phyloP scores from a whole-genome alignment of 1,140 invertebrate genomes.

The Apolygus lucorum region DNA sequence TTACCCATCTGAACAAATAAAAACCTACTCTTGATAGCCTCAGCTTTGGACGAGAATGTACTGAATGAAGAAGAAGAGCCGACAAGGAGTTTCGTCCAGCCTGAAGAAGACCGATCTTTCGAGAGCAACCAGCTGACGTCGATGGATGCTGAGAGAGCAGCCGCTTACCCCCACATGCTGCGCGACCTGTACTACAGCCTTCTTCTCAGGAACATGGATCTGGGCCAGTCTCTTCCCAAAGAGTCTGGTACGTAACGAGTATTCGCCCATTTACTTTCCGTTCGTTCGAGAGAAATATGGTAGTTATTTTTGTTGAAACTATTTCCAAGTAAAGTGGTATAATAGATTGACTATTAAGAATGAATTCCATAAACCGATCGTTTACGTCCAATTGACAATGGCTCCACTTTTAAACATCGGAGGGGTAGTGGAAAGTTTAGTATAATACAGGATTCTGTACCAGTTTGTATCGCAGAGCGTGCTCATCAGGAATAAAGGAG shows the following conservation, averaged over 20 bases:
- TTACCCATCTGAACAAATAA: too few species aligned
- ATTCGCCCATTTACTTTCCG: neutral
- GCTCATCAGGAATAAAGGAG: too few species aligned
- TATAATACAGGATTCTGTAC: too few species aligned
- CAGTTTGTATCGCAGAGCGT: too few species aligned
- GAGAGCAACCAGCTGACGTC: neutral
- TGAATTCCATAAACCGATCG: too few species aligned
- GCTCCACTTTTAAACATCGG: too few species aligned
- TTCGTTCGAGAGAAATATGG: too few species aligned
- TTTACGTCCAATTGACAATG: too few species aligned
- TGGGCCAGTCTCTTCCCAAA: constrained; percentile 17
- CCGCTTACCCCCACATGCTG: constrained; percentile 11
- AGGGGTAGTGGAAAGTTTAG: too few species aligned
- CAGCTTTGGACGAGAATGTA: neutral
- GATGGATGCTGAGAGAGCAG: neutral
- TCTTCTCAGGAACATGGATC: constrained; percentile 17
- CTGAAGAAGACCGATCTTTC: neutral
- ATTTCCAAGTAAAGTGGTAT: too few species aligned
- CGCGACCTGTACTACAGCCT: constrained; percentile 14
- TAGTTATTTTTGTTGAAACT: too few species aligned
- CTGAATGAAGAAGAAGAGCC: neutral
- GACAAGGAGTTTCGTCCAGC: neutral
- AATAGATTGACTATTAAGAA: too few species aligned
- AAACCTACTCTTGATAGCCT: neutral
- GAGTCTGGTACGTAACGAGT: constrained; percentile 17